A percentile compares a stretch with the other conserved stretches of the same genome.
These are phyloP conservation scores for Heterodera schachtii DNA, from an alignment of 1,140 invertebrate genomes.

Conservation along the genomic window DNA sequence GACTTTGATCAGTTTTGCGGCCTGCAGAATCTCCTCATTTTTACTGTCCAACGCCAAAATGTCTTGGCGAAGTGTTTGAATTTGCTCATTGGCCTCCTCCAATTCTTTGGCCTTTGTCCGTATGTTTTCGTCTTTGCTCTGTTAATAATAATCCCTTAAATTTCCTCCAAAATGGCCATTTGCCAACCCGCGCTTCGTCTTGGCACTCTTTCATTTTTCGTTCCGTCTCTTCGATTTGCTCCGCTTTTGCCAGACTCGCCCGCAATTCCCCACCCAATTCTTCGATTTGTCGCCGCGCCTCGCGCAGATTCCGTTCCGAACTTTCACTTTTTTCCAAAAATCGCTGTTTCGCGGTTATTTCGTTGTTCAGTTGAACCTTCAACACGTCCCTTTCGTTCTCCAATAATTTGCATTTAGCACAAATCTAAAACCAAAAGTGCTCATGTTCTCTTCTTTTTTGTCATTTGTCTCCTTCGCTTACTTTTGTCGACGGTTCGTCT, in stretches of 20 bases:
- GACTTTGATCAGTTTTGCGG: slow-evolving; percentile 2
- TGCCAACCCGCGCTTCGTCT: neutral
- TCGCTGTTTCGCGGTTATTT: slow-evolving; percentile 14
- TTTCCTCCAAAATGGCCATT: neutral
- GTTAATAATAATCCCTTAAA: neutral
- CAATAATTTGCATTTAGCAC: slow-evolving; percentile 23
- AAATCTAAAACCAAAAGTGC: neutral
- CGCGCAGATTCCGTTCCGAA: slow-evolving; percentile 7
- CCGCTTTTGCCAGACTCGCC: slow-evolving; percentile 3
- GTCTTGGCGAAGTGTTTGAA: neutral
- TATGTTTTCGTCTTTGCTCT: slow-evolving; percentile 9
- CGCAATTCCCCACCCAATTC: slow-evolving; percentile 16
- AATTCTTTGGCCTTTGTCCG: neutral
- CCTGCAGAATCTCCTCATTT: slow-evolving; percentile 21
- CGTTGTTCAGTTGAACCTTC: slow-evolving; percentile 23
- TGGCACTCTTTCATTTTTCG: neutral
- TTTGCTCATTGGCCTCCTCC: neutral
- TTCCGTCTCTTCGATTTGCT: slow-evolving; percentile 12
- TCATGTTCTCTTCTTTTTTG: no score
- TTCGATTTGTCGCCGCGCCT: slow-evolving; percentile 19
- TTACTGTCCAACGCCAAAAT: slow-evolving; percentile 23
- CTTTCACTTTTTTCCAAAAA: slow-evolving; percentile 1
- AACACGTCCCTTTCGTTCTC: slow-evolving; percentile 25
- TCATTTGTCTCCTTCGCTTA: neutral
- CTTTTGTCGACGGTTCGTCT: neutral